phyloP scores from a whole-genome alignment of 2,113 vertebrate species.

The Macrotus californicus region DNA sequence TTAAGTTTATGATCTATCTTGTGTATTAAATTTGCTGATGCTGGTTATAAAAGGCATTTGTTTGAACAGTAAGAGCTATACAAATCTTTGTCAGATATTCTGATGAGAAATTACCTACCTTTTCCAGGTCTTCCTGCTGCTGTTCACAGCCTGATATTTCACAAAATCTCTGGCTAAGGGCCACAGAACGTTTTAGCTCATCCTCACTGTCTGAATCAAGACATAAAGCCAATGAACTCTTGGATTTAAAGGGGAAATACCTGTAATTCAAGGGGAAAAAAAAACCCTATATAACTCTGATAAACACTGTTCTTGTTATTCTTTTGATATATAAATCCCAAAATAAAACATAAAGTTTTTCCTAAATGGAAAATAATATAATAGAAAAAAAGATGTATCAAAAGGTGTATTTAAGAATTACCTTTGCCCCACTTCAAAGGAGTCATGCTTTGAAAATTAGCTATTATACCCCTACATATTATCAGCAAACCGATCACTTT shows the following conservation, averaged over 20 bases:
- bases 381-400: constrained; percentile 29
- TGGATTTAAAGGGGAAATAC: constrained; percentile 85
- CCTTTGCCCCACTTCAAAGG: constrained; percentile 51
- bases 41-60: constrained; percentile 7
- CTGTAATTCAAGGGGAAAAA: constrained; percentile 72
- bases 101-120: constrained; percentile 72
- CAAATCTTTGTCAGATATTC: background rate
- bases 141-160: constrained; percentile 79
- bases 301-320: constrained; percentile 40
- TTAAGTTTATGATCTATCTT: background rate
- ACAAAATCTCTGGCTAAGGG: constrained; percentile 84
- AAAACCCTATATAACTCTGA: background rate
- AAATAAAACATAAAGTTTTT: constrained; percentile 53
- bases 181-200: constrained; percentile 85
- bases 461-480: constrained; percentile 16
- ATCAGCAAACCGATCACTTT: constrained; percentile 40
- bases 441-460: constrained; percentile 56
- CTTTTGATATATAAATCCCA: constrained; percentile 24
- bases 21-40: background rate
- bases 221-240: constrained; percentile 76
- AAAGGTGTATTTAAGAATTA: constrained; percentile 53
- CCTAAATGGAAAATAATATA: constrained; percentile 40
- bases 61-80: background rate
- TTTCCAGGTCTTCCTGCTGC: constrained; percentile 81
- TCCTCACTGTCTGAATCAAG: constrained; percentile 96